Percentiles rank a stretch among this genome's conserved stretches.
phyloP scores from a whole-genome alignment of 1,140 invertebrate species.

The Rhizoglyphus robini region DNA sequence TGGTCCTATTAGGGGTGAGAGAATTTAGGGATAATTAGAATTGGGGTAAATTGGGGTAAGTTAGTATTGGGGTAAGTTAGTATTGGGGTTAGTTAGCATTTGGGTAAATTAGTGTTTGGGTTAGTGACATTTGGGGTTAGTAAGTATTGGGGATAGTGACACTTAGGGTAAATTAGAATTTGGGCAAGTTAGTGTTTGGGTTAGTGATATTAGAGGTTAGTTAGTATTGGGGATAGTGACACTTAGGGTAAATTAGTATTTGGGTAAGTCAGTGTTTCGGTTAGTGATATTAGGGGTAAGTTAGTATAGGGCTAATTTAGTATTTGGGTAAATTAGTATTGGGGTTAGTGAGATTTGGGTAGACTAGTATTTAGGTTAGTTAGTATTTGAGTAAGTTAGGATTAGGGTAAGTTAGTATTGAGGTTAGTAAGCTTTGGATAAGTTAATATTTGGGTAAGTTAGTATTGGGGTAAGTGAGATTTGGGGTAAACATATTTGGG shows the following conservation, averaged over 20 bases:
- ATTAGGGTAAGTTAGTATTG: too few species aligned
- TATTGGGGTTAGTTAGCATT: not conserved
- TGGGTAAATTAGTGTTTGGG: conserved; percentile 23
- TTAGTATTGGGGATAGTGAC: conserved; percentile 50
- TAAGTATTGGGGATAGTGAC: conserved; percentile 50
- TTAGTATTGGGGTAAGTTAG: conserved; percentile 33
- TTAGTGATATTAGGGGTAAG: conserved; percentile 58
- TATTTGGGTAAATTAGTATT: conserved; percentile 93
- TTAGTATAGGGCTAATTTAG: conserved; percentile 12
- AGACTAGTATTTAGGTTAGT: not conserved
- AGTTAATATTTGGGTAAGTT: too few species aligned
- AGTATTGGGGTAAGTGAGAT: not conserved
- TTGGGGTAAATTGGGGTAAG: not conserved
- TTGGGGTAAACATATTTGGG: not conserved
- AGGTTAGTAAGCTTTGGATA: too few species aligned
- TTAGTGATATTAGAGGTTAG: conserved; percentile 86
- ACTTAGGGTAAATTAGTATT: not conserved
- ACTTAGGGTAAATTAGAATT: not conserved
- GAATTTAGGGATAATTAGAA: conserved; percentile 2
- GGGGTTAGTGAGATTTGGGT: conserved; percentile 30
- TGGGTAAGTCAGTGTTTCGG: conserved; percentile 49
- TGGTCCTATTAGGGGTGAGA: conserved; percentile 58
- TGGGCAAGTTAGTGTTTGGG: conserved; percentile 22
- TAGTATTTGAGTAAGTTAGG: too few species aligned
- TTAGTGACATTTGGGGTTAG: conserved; percentile 86